These are phyloP conservation scores for Parascotia fuliginaria DNA, from an alignment of 2,888 invertebrate species.

Conservation along the genomic window DNA sequence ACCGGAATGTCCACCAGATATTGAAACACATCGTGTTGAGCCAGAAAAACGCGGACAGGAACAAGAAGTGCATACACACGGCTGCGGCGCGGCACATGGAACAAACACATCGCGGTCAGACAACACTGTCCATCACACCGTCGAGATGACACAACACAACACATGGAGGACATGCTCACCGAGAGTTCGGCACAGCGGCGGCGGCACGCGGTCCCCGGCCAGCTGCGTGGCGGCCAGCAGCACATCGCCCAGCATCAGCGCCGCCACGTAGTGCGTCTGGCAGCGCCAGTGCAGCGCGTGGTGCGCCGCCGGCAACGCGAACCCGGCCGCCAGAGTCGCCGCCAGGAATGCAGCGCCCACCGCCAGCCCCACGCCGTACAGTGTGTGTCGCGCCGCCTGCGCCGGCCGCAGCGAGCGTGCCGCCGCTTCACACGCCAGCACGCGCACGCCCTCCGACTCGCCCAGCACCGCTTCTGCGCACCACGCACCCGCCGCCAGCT, in stretches of 20 bases:
- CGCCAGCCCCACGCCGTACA: slow-evolving; percentile 92
- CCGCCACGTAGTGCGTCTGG: slow-evolving; percentile 94
- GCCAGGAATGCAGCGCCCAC: slow-evolving; percentile 93
- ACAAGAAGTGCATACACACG: slow-evolving; percentile 94
- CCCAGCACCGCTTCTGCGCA: slow-evolving; percentile 83
- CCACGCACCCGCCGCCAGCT: slow-evolving; percentile 77
- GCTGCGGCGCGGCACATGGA: slow-evolving; percentile 84
- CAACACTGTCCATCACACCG: background rate
- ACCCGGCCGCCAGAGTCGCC: slow-evolving; percentile 92
- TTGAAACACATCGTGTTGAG: slow-evolving; percentile 97
- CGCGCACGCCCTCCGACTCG: slow-evolving; percentile 54
- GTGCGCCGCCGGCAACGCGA: slow-evolving; percentile 92
- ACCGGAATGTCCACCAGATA: slow-evolving; percentile 97
- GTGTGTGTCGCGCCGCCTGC: slow-evolving; percentile 87
- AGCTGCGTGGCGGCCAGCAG: slow-evolving; percentile 92
- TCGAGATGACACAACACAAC: background rate
- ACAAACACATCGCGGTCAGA: slow-evolving; percentile 34
- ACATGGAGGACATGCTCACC: slow-evolving; percentile 88
- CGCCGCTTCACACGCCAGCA: slow-evolving; percentile 84
- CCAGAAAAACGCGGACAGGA: slow-evolving; percentile 96
- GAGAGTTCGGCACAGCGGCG: slow-evolving; percentile 87
- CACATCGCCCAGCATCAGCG: slow-evolving; percentile 92
- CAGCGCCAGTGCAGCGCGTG: slow-evolving; percentile 96
- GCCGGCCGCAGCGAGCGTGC: slow-evolving; percentile 61
- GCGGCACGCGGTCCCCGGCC: slow-evolving; percentile 86